Percentiles rank a stretch among this genome's conserved stretches.
Evolutionary conservation across 1,140 invertebrate genomes (phyloP).

Genomic region (Prorops nasuta): DNA sequence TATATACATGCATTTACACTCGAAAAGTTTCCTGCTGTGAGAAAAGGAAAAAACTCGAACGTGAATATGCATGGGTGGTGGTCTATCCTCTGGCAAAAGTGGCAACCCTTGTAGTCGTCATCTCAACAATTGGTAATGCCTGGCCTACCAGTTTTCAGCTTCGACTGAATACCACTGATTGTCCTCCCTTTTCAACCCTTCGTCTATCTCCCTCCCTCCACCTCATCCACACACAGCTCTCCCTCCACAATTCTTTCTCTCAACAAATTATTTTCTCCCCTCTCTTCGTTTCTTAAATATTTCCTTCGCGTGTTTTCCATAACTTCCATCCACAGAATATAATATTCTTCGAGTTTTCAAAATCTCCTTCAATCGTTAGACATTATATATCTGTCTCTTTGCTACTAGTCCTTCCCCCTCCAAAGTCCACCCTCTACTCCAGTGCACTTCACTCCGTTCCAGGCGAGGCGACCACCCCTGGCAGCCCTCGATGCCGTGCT

Average conservation of each 20-base stretch:
- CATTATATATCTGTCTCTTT: conserved; percentile 4
- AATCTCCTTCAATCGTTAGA: not conserved
- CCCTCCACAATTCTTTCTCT: conserved; percentile 4
- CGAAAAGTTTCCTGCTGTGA: too few relatives aligned
- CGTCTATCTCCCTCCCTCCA: conserved; percentile 8
- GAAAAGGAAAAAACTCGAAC: too few relatives aligned
- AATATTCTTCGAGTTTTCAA: too few relatives aligned
- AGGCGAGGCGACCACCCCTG: conserved; percentile 22
- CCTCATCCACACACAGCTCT: conserved; percentile 4
- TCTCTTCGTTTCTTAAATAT: conserved; percentile 3
- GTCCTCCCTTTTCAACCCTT: conserved; percentile 32
- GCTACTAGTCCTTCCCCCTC: conserved; percentile 11
- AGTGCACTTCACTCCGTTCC: conserved; percentile 14
- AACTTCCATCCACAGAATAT: too few relatives aligned
- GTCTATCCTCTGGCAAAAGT: conserved; percentile 22
- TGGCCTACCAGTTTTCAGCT: conserved; percentile 27
- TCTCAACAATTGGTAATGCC: conserved; percentile 6
- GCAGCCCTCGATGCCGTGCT: conserved; percentile 29
- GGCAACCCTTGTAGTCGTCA: conserved; percentile 9
- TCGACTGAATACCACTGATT: conserved; percentile 53
- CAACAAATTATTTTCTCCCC: conserved; percentile 6
- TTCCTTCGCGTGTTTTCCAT: not conserved
- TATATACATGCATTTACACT: too few relatives aligned
- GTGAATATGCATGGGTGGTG: too few relatives aligned
- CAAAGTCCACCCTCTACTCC: conserved; percentile 1